Base-by-base conservation (phyloP, 2,797 vertebrate species). In the Lithobates pipiens region DNA sequence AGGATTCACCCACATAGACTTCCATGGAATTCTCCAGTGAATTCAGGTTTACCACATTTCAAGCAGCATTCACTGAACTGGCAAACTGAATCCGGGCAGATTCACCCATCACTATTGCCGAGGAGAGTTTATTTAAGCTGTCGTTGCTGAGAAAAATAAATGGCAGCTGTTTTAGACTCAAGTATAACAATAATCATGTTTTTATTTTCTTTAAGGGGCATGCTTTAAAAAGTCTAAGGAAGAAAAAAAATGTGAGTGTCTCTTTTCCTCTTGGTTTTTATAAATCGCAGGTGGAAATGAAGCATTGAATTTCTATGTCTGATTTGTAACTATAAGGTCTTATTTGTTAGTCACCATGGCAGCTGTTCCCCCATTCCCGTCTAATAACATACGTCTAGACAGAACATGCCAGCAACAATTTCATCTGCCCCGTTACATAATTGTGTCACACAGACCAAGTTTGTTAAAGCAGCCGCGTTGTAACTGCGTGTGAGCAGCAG, bases 331-430 rank as follows among this genome's bases (percentile, higher is more conserved):
- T 82, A 74, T 54, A 85, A 86, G 80, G 82, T 69, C 68, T 13
- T 5, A 86, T 83, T 90, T 90, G 42, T 86, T 89, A 87, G 86
- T 91, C 15, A 3, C 89, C 88, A 88, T 91, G 85, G 90, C 86
- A 92, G 88, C 88, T 8, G 81, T 75, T 89, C 83, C 80, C 89
- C 89, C 88, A 89, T 57, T 85, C 88, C 89, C 88, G 70, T 81
- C 83, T 91, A 89, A 89, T 77, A 89, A 25, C 67, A 54, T 77
- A 89, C 89, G 90, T 91, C 90, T 92, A 91, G 91, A 89, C 90
- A 90, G 61, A 54, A 69, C 71, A 76, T 39, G 77, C 44, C 34
- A 71, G 81, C 25, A 75, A 88, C 82, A 90, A 89, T 83, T 73
- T 29, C 75, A 84, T 83, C 88, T 89, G 73, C 73, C 46, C 81